These are phyloP conservation scores for Microplitis deprimator DNA, from an alignment of 2,888 invertebrate species.

Conservation along the genomic window DNA sequence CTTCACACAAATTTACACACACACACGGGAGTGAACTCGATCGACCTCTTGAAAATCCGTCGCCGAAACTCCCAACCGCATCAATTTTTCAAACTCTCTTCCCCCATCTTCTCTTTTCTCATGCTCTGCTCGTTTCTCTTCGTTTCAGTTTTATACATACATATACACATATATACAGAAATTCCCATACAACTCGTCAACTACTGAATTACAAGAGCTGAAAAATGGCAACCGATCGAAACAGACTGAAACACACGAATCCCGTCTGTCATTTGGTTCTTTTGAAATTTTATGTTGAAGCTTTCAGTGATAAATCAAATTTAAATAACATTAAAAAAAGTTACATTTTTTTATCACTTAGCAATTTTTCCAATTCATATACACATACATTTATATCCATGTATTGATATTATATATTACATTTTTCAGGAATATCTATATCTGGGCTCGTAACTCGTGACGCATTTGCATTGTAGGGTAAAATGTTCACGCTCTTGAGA, in stretches of 20 bases:
- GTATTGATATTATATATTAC: neutral
- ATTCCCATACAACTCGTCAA: conserved; percentile 13
- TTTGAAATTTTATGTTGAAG: neutral
- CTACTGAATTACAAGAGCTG: conserved; percentile 27
- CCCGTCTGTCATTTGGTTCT: neutral
- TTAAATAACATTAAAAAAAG: conserved; percentile 4
- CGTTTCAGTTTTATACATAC: conserved; percentile 1
- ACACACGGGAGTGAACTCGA: conserved; percentile 27
- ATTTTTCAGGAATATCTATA: conserved; percentile 12
- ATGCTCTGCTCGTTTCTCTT: conserved; percentile 29
- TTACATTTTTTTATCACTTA: neutral
- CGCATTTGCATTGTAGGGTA: neutral
- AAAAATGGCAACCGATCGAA: conserved; percentile 34
- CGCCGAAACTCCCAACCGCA: conserved; percentile 34
- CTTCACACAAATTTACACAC: conserved; percentile 18
- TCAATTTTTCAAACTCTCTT: conserved; percentile 35
- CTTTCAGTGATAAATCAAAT: neutral
- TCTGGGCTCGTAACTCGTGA: conserved; percentile 16
- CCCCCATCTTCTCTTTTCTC: conserved; percentile 30
- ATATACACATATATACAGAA: conserved; percentile 1
- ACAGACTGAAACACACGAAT: conserved; percentile 13
- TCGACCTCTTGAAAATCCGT: conserved; percentile 36
- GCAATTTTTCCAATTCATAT: neutral
- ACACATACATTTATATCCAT: neutral
- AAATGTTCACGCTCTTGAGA: conserved; percentile 28